phyloP scores from a whole-genome alignment of 2,797 vertebrate genomes.

The Mionectes olivaceus region DNA sequence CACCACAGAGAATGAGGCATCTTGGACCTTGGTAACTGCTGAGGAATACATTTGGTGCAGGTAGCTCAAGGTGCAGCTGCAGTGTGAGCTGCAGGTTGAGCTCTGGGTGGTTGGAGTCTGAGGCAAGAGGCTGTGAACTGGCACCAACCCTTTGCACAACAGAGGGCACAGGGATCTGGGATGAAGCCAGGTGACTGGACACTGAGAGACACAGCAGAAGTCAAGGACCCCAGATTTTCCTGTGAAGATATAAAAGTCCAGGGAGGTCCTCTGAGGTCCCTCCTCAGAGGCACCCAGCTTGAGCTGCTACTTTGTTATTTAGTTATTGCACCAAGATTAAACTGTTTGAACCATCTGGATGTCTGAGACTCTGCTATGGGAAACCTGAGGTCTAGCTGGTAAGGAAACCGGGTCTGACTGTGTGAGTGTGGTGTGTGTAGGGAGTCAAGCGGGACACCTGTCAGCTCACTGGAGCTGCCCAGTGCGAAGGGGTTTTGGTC shows the following conservation, averaged over 20 bases:
- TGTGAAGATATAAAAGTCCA: neutral
- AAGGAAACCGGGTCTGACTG: neutral
- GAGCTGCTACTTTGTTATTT: neutral
- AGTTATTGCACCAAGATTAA: neutral
- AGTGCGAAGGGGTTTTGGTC: neutral
- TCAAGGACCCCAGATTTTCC: neutral
- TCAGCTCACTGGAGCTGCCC: neutral
- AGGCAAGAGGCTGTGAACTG: neutral
- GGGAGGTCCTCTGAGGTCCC: neutral
- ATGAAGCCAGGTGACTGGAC: neutral
- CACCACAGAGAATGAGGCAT: neutral
- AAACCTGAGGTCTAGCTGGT: neutral
- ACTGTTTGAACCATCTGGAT: neutral
- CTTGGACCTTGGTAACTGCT: neutral
- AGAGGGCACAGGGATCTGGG: neutral
- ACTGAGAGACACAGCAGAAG: neutral
- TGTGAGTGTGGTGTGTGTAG: neutral
- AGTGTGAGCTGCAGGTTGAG: neutral
- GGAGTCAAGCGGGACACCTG: neutral
- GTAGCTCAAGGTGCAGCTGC: neutral
- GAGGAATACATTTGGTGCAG: neutral
- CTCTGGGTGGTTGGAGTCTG: neutral
- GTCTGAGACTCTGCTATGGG: neutral
- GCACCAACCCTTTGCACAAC: neutral
- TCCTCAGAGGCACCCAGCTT: neutral